Evolutionary conservation across 2,888 invertebrate species (phyloP).

Genomic region (Hetaerina titia): DNA sequence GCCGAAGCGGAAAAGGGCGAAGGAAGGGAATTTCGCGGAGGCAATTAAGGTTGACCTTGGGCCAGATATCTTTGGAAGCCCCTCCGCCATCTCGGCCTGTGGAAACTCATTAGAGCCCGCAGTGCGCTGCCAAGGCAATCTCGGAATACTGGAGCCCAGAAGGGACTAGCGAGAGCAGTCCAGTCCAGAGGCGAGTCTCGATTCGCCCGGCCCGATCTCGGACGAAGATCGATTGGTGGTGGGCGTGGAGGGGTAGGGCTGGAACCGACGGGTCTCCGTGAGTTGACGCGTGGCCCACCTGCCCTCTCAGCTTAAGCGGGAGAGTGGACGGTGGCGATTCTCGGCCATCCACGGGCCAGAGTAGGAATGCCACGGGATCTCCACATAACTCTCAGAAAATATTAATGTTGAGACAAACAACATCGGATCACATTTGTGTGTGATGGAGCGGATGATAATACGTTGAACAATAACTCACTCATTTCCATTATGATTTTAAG

Average conservation of each 20-base stretch:
- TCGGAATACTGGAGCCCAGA: neutral
- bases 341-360: neutral
- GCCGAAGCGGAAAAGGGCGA: neutral
- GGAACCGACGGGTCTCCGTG: neutral
- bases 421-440: too few species aligned
- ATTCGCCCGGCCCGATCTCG: neutral
- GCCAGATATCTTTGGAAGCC: conserved; percentile 9
- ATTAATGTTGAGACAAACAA: too few species aligned
- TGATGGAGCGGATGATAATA: too few species aligned
- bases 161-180: neutral
- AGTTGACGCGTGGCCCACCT: neutral
- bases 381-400: too few species aligned
- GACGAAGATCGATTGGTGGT: neutral
- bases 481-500: too few species aligned
- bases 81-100: neutral
- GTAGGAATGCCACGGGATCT: neutral
- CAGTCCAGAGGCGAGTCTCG: neutral
- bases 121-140: neutral
- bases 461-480: too few species aligned
- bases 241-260: neutral
- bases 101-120: neutral
- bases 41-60: neutral
- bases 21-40: neutral
- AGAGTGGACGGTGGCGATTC: neutral
- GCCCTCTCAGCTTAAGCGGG: neutral